A percentile compares a stretch with the other conserved stretches of the same genome.
phyloP scores from a whole-genome alignment of 2,888 invertebrate genomes.

The Bruchidius siliquastri region DNA sequence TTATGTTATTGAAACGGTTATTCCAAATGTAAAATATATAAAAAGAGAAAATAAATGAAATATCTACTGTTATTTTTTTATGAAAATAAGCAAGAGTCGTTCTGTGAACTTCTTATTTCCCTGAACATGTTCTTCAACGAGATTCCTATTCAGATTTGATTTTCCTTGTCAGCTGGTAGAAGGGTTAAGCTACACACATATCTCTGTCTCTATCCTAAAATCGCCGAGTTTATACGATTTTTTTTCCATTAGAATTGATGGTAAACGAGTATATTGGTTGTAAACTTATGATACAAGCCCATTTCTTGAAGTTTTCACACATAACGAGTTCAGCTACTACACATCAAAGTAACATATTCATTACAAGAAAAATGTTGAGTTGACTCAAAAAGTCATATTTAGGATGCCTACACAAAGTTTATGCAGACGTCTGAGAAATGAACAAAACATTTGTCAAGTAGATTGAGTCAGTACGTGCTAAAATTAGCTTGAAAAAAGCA shows the following conservation, averaged over 20 bases:
- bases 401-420: no score
- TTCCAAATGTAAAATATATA: not conserved
- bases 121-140: not conserved
- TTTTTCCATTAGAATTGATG: not conserved
- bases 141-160: not conserved
- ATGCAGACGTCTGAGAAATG: no score
- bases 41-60: conserved; percentile 7
- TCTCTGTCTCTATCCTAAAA: not conserved
- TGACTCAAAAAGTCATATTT: no score
- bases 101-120: not conserved
- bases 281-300: not conserved
- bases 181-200: not conserved
- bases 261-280: not conserved
- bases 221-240: not conserved
- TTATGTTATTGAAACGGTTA: not conserved
- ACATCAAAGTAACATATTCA: no score
- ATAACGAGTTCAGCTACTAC: not conserved
- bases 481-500: no score
- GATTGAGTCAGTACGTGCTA: no score
- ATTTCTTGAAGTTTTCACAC: not conserved
- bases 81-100: not conserved
- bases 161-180: not conserved
- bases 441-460: no score
- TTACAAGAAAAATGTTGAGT: no score
- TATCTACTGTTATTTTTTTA: conserved; percentile 15